Conservation (phyloP, 2,113 vertebrate species). For the Albula goreensis region DNA sequence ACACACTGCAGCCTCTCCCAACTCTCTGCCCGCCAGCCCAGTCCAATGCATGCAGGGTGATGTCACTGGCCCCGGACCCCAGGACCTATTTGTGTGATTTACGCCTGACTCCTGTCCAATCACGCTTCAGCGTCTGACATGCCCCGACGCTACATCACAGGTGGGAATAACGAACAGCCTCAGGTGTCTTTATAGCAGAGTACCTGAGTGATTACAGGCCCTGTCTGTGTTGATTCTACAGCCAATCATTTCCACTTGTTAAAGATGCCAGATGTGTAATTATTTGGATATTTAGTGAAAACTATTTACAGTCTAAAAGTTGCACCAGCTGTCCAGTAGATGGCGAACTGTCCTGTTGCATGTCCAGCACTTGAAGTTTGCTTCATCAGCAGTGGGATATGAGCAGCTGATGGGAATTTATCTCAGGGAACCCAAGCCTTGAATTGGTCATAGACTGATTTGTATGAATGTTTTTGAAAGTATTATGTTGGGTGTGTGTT, state of each 20-base stretch:
- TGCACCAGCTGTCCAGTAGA: conserved; percentile 50
- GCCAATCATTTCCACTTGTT: neutral
- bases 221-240: neutral
- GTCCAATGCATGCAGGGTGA: too few species aligned
- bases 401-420: neutral
- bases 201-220: neutral
- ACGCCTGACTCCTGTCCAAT: neutral
- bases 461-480: neutral
- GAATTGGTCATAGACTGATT: neutral
- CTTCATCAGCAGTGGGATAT: neutral
- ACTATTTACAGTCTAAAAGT: neutral
- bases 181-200: neutral
- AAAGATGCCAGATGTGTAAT: neutral
- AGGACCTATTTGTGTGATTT: neutral
- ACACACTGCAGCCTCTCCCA: neutral
- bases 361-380: neutral
- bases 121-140: neutral
- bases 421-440: neutral
- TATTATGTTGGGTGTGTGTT: neutral
- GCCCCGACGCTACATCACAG: neutral
- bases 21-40: neutral
- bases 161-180: neutral
- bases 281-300: neutral
- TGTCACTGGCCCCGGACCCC: too few species aligned
- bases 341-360: conserved; percentile 55